Evolutionary conservation across 2,797 vertebrate species (phyloP), one percentile per base, ranked within the genome.

Genomic region (Danionella dracula): DNA sequence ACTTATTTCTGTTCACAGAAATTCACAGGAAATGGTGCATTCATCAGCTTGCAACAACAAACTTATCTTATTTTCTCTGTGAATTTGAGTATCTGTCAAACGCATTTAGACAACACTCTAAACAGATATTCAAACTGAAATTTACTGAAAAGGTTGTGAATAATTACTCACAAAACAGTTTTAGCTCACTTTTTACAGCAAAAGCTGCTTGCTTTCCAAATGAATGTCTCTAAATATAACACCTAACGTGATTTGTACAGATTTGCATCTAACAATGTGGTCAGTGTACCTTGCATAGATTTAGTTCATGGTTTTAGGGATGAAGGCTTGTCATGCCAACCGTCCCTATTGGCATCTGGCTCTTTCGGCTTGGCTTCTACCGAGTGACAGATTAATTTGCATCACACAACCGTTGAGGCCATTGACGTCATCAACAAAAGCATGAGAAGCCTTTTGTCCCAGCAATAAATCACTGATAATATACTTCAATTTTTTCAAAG

Each of bases 331-430:
- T 31, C 55, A 57, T 57, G 55, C 38, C 29, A 19, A 6, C 38
- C 29, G 38, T 57, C 55, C 38, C 38, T 42, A 19, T 31, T 42
- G 55, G 55, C 55, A 57, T 42, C 55, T 57, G 55, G 38, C 15
- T 42, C 40, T 41, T 31, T 57, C 42, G 54, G 54, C 55, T 57
- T 41, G 55, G 23, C 38, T 16, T 57, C 10, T 57, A 57, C 23
- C 23, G 9, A 57, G 38, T 57, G 55, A 42, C 55, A 42, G 54
- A 57, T 19, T 37, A 31, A 57, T 57, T 57, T 57, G 38, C 55
- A 57, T 57, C 38, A 57, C 23, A n/a, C 37, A n/a, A 17, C 15
- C 4, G 1, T 31, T 12, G 55, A 42, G 4, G 23, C 16, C 38
- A 17, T 31, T 42, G 38, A 56, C 13, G 20, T 40, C 53, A 27